These are phyloP conservation scores for Eurytoma californica DNA, from an alignment of 2,888 invertebrate genomes.

Conservation along the genomic window DNA sequence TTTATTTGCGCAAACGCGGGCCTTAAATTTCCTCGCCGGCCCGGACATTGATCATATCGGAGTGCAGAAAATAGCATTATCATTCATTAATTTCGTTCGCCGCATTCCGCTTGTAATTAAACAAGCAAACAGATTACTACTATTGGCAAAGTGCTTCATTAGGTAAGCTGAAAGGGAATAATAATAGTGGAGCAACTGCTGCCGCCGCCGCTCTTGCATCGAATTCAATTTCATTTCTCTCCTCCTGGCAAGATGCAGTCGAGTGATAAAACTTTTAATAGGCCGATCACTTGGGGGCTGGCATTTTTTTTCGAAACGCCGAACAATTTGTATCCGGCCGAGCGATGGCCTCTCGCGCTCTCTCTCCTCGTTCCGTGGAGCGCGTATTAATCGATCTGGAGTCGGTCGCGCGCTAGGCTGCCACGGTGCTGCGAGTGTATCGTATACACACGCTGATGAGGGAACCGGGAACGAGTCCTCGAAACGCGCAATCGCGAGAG, in stretches of 20 bases:
- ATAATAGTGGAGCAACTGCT: constrained; percentile 22
- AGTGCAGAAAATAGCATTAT: constrained; percentile 51
- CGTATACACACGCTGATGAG: constrained; percentile 43
- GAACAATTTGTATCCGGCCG: background rate
- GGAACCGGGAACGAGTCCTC: constrained; percentile 27
- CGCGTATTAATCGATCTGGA: constrained; percentile 26
- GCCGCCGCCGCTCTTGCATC: constrained; percentile 23
- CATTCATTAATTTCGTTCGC: constrained; percentile 52
- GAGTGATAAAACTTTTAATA: constrained; percentile 31
- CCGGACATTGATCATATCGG: constrained; percentile 45
- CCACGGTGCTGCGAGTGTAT: no score
- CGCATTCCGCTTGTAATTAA: constrained; percentile 49
- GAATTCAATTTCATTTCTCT: constrained; percentile 51
- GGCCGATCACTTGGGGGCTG: constrained; percentile 1
- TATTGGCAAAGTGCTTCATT: constrained; percentile 53
- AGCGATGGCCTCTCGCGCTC: no score
- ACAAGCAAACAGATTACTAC: constrained; percentile 52
- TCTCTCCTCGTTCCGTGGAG: background rate
- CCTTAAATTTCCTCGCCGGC: constrained; percentile 39
- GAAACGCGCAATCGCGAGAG: constrained; percentile 25
- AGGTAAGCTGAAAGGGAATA: constrained; percentile 46
- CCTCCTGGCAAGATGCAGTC: constrained; percentile 31
- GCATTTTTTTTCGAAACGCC: constrained; percentile 2
- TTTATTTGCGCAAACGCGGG: constrained; percentile 42
- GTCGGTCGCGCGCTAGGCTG: no score